Evolutionary conservation across 64 coral and sea anemone species (phyloP).

Genomic region (Anthopleura sola): DNA sequence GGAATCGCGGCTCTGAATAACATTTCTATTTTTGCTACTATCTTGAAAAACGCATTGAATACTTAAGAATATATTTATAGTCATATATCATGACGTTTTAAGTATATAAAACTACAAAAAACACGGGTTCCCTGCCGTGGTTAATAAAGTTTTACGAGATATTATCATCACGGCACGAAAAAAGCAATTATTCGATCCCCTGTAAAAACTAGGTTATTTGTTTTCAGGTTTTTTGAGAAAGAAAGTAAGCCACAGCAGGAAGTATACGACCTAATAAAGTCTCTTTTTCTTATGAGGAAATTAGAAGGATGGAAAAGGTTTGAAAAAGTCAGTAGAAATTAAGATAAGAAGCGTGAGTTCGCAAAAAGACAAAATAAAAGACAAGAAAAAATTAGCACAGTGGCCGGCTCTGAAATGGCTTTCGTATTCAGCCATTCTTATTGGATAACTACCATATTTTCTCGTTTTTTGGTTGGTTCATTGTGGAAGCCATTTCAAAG

Average conservation of each 20-base stretch:
- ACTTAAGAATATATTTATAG: background rate
- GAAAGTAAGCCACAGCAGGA: background rate
- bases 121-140: background rate
- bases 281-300: background rate
- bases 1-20: too few relatives aligned
- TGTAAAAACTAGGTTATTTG: background rate
- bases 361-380: background rate
- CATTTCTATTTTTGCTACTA: too few relatives aligned
- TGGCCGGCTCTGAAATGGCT: background rate
- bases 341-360: background rate
- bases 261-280: background rate
- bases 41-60: background rate
- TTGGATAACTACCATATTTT: background rate
- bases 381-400: background rate
- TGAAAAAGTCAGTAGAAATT: background rate
- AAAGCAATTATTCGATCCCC: background rate
- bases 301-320: background rate
- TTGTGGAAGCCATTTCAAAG: background rate
- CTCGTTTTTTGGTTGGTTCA: background rate
- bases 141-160: background rate
- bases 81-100: background rate
- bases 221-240: background rate
- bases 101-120: background rate
- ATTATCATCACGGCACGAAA: background rate
- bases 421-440: background rate